Conservation (phyloP, 2,888 invertebrate species). For the Tetranychus truncatus region DNA sequence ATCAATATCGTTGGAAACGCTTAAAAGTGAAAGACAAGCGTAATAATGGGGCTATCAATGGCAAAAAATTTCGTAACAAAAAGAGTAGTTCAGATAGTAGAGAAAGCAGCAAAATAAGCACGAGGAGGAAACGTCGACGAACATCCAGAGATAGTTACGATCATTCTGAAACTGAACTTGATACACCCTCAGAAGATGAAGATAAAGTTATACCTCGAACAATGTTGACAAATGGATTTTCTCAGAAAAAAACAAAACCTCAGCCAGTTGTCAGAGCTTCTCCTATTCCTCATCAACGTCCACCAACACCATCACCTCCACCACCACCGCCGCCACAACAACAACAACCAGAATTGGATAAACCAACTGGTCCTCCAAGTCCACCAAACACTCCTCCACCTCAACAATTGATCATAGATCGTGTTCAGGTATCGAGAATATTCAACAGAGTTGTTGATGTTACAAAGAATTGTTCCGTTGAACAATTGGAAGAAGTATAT, state of each 20-base stretch:
- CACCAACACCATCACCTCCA: constrained; percentile 45
- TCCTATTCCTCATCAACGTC: background rate
- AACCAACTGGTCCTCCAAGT: background rate
- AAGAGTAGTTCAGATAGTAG: background rate
- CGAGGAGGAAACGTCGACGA: background rate
- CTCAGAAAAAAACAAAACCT: background rate
- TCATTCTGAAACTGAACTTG: background rate
- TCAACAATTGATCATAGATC: constrained; percentile 2
- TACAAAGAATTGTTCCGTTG: constrained; percentile 3
- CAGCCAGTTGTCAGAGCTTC: background rate
- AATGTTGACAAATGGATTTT: background rate
- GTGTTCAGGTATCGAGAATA: background rate
- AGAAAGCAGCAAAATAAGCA: background rate
- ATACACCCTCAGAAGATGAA: background rate
- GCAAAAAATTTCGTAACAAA: background rate
- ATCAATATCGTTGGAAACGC: background rate
- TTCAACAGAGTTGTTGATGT: background rate
- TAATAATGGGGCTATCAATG: background rate
- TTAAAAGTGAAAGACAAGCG: constrained; percentile 1
- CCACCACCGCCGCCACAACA: constrained; percentile 44
- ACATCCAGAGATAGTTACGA: background rate
- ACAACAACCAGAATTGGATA: background rate
- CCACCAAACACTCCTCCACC: background rate
- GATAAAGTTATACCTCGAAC: background rate
- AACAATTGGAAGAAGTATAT: constrained; percentile 13